phyloP scores from a whole-genome alignment of 1,140 invertebrate genomes.

The Ceratoteleas bidentatus region DNA sequence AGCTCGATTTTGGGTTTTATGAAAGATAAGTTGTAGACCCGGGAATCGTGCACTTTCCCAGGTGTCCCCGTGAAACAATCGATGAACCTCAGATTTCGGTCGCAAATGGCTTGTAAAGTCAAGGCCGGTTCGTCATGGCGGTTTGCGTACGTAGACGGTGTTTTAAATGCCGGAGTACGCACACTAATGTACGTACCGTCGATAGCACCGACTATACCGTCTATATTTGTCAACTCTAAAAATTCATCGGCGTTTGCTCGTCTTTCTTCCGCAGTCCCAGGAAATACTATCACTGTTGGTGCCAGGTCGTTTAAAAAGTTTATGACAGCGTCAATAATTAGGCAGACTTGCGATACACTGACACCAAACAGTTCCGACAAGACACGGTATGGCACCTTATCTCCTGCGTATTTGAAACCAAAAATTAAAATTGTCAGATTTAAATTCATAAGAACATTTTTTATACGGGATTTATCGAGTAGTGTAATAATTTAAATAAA shows the following conservation, averaged over 20 bases:
- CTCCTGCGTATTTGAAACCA: neutral
- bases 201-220: neutral
- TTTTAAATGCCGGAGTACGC: neutral
- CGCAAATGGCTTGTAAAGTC: neutral
- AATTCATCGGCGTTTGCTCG: neutral
- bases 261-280: neutral
- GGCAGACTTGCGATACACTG: neutral
- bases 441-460: no score
- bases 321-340: neutral
- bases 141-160: neutral
- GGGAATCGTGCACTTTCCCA: no score
- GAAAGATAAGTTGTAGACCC: neutral
- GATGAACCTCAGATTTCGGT: neutral
- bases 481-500: no score
- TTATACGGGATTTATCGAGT: no score
- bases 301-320: neutral
- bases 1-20: neutral
- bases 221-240: neutral
- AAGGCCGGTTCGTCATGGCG: neutral
- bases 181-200: neutral
- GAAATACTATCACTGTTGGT: neutral
- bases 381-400: neutral
- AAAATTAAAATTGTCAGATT: no score
- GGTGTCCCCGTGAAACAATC: no score
- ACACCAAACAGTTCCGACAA: neutral